These are phyloP conservation scores for Arenaria interpres DNA, from an alignment of 2,113 vertebrate species.

Conservation along the genomic window DNA sequence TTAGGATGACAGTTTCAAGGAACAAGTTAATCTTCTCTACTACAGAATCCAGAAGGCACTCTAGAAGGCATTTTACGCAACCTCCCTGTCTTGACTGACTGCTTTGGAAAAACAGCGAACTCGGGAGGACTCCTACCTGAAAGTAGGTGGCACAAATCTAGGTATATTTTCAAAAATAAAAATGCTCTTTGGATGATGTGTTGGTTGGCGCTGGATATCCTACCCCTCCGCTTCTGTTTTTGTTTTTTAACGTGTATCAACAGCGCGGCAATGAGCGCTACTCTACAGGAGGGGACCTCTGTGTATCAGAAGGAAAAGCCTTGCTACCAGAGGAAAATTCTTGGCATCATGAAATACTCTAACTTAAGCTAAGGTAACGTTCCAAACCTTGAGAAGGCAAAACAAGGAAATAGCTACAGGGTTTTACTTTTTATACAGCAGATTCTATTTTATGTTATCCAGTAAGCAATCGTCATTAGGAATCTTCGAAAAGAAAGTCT, in stretches of 20 bases:
- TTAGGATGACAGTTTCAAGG: not conserved
- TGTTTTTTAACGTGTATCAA: not conserved
- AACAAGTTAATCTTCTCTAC: not conserved
- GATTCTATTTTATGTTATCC: not conserved
- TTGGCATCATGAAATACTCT: not conserved
- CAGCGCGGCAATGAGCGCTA: accelerated
- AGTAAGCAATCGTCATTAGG: not conserved
- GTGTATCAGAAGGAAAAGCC: not conserved
- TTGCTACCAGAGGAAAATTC: not conserved
- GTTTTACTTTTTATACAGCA: not conserved
- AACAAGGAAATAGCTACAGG: not conserved
- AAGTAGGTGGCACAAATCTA: not conserved
- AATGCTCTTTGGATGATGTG: not conserved
- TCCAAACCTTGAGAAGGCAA: not conserved
- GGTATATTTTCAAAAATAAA: not conserved
- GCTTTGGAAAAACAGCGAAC: not conserved
- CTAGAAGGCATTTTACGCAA: not conserved
- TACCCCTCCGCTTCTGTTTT: not conserved
- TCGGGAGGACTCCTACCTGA: not conserved
- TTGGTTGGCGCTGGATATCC: not conserved
- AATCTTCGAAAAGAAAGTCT: not conserved
- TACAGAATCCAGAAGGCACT: not conserved
- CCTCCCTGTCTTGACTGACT: not conserved
- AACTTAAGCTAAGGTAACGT: not conserved
- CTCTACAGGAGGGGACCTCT: not conserved